Conservation (phyloP, 1,140 invertebrate genomes). For the Drosophila quadrilineata region DNA sequence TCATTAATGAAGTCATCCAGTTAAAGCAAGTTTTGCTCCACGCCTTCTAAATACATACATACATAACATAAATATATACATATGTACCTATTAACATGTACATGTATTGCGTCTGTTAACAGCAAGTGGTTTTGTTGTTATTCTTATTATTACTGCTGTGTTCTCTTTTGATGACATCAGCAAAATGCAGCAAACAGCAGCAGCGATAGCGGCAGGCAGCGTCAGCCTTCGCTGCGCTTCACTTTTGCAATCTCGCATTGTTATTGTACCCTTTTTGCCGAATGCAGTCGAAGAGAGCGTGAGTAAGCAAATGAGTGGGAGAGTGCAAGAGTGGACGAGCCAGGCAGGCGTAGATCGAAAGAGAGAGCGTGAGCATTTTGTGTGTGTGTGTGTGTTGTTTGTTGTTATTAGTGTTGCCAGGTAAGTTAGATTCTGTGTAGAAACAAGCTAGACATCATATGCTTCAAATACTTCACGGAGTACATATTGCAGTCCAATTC, state of each 20-base stretch:
- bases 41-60: too few species aligned
- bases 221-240: neutral
- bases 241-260: conserved; percentile 37
- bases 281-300: too few species aligned
- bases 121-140: conserved; percentile 16
- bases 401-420: too few species aligned
- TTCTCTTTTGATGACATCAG: conserved; percentile 42
- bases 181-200: conserved; percentile 7
- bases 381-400: too few species aligned
- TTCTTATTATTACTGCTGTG: conserved; percentile 5
- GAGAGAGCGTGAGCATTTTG: neutral
- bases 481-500: too few species aligned
- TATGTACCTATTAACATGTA: conserved; percentile 20
- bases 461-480: too few species aligned
- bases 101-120: conserved; percentile 10
- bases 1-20: conserved; percentile 71
- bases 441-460: too few species aligned
- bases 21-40: conserved; percentile 53
- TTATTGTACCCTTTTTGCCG: conserved; percentile 27
- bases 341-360: neutral
- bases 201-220: too few species aligned
- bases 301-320: neutral
- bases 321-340: too few species aligned
- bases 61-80: too few species aligned
- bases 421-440: too few species aligned